Base-by-base conservation (phyloP, 2,888 invertebrate genomes). In the Protophormia terraenovae region DNA sequence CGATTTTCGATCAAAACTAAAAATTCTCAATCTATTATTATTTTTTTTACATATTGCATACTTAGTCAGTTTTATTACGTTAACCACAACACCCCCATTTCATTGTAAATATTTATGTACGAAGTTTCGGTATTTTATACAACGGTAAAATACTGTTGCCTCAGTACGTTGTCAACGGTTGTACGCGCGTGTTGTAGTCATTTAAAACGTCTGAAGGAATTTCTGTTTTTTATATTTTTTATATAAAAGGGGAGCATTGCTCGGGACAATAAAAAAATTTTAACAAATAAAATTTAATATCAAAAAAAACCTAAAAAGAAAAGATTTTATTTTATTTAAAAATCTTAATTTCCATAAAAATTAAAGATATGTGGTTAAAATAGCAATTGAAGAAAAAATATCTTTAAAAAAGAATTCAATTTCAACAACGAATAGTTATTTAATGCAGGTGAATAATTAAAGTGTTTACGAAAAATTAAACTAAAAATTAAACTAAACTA, bases 151-250 rank as follows among this genome's bases (percentile, higher is more conserved):
- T 66, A 32, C 76, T 85, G 78, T 78, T 82, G 82, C 71, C 85
- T 85, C 85, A 85, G 85, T 85, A 79, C 82, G 85, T 85, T 79
- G 78, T 82, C 78, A 79, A 82, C 85, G 82, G 85, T 85, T 85
- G 85, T 75, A 85, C 85, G 85, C 78, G 85, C 85, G 85, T 85
- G 85, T 85, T 85, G 85, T 82, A 79, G 38, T 72, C 35, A 69
- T 66, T 82, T 76, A 47, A 84, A 80, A 78, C 77, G 69, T 58
- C 82, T 79, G 58, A 85, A 82, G 85, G 85, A 85, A 85, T 85
- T 85, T 78, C 82, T 24, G 64, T 72, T 85, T 82, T 75, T 73
- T 55, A 47, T 69, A 29, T 73, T 41, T 78, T 85, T 75, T 75
- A 71, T 75, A 82, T 53, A 75, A 82, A 82, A 66, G 35, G 78